Base-by-base conservation (phyloP, 2,113 vertebrate species). In the Seriola aureovittata region DNA sequence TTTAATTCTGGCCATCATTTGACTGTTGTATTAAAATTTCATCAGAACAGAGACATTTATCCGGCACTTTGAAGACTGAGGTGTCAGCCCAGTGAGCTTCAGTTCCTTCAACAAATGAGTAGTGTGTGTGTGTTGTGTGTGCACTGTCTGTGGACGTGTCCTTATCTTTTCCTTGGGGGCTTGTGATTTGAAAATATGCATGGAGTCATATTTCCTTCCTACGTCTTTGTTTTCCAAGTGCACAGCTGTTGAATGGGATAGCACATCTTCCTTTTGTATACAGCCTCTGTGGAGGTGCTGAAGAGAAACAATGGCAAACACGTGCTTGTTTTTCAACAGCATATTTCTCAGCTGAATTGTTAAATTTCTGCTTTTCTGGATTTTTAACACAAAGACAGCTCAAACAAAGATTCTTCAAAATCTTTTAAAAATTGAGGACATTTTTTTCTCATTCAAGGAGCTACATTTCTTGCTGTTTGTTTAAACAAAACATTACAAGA, bases 191-290 rank as follows among this genome's bases (percentile, higher is more conserved):
- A 67, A 85, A 70, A 68, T 64, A 32, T 77, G 60, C 34, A 42
- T n/a, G 48, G 73, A 85, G 80, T 90, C 83, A 66, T 40, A 38
- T 82, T 90, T 88, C 78, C 82, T 76, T 86, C 68, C 87, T 58
- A 50, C 66, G 73, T 68, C 78, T 67, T 86, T 84, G 63, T 80
- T 70, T 29, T 55, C 63, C 57, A 80, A 78, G 42, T 54, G 75
- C 46, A 76, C 85, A 83, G 73, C 84, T 85, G 79, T 38, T 70
- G 65, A 78, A 67, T 23, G 12, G 73, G 44, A 77, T 4, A 52
- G 14, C 59, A 71, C 36, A 58, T 70, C 68, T 76, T 66, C 21
- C 38, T 65, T 73, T 60, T 80, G 66, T 74, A 3, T 44, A 40
- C 54, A 62, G 5, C 44, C 40, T 67, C 48, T 60, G 21, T 66